These are phyloP conservation scores for Eidolon helvum DNA, from an alignment of 2,113 vertebrate species.

Conservation along the genomic window DNA sequence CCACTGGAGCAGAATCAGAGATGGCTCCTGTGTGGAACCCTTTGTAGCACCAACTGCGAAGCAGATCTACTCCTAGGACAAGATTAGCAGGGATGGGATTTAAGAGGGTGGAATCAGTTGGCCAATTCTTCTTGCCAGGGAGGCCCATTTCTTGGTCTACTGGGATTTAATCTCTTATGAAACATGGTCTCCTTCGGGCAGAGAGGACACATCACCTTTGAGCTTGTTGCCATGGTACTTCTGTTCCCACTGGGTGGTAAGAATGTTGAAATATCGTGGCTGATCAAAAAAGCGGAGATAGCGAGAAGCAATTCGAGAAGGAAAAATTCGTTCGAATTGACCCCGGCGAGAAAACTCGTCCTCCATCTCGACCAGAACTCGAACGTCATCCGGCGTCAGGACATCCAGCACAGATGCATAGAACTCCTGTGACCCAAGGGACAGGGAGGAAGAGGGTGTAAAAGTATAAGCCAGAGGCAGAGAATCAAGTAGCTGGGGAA, in stretches of 20 bases:
- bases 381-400: conserved; percentile 93
- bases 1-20: conserved; percentile 76
- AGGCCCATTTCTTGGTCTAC: conserved; percentile 57
- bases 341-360: conserved; percentile 92
- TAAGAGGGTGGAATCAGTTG: not conserved
- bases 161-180: conserved; percentile 59
- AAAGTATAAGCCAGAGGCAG: not conserved
- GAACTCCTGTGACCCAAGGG: conserved; percentile 85
- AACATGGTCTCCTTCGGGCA: not conserved
- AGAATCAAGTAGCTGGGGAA: not conserved
- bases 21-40: conserved; percentile 81
- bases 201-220: conserved; percentile 83
- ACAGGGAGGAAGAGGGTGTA: not conserved
- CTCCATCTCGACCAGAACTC: conserved; percentile 91
- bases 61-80: conserved; percentile 83
- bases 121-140: not conserved
- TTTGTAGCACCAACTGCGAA: conserved; percentile 85
- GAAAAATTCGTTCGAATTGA: conserved; percentile 94
- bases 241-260: conserved; percentile 95
- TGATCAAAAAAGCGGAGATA: conserved; percentile 96
- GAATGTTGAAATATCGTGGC: conserved; percentile 94
- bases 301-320: conserved; percentile 87
- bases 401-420: conserved; percentile 89
- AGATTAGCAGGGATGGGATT: conserved; percentile 39
- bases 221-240: conserved; percentile 87